Evolutionary conservation across 2,888 invertebrate species (phyloP), one percentile per base, ranked within the genome.

Genomic region (Drosophila multiciliata): DNA sequence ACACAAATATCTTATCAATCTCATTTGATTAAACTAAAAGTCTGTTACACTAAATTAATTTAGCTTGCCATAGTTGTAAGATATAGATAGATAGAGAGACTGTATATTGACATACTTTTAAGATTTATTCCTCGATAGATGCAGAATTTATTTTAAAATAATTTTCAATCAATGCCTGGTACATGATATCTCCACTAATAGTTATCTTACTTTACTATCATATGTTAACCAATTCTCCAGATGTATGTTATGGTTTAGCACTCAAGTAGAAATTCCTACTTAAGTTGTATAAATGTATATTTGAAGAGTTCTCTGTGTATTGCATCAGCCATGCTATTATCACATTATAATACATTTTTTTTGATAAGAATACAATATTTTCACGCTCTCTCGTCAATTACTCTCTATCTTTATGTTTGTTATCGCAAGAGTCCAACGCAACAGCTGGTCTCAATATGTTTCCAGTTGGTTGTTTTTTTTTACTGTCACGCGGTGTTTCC

Each of bases 311-410:
- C 15, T 8, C 17, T 15, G 11, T 15, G 29, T 15, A 80, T 80
- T 76, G 36, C 71, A 68, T 75, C 80, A 75, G 75, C 63, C 45
- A 9, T 1, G 7, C 3, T 9, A 36, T 38, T 55, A 48, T 62
- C 40, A 29, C 29, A 29, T 29, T 20, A 23, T 17, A 23, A 5
- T 7, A 20, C n/a, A n/a, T n/a, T n/a, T n/a, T n/a, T n/a, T n/a
- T 12, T 32, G 29, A 38, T 52, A 32, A 54, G 20, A 45, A 33
- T 8, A 35, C 23, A 33, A 5, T 11, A 23, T 12, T 35, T 15
- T 45, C 6, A 12, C 23, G 17, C 11, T 40, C 12, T n/a, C 33
- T 23, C 6, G 35, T 26, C 6, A 12, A 7, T 53, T 0, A 17
- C 3, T 55, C 38, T 55, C 26, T 23, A 0, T 7, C 7, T 36